Evolutionary conservation across 2,797 vertebrate genomes (phyloP), one percentile per base, ranked within the genome.

Genomic region (Epinephelus awoara): DNA sequence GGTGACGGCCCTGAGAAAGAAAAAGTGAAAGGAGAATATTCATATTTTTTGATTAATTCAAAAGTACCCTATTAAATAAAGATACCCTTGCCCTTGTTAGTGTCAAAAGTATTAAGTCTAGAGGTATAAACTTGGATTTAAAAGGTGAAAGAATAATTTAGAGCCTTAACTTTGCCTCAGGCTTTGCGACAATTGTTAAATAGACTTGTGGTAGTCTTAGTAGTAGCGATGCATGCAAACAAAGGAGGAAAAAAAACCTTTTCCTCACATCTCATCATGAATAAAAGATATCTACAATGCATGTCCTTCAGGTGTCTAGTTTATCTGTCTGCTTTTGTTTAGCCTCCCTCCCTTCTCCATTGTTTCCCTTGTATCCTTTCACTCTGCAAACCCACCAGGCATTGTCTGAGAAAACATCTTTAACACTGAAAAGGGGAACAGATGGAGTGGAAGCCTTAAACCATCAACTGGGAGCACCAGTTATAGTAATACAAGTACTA

Each of bases 391-490:
- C 18, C 58, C 44, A 58, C 10, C 0, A 10, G 42, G 52, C 34
- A 52, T 34, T 42, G 50, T 46, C 51, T 62, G 34, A 46, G 17
- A 38, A 69, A 78, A 56, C 52, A 51, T 40, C 21, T 55, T 49
- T 10, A 67, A 59, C 27, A 18, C 47, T 21, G 38, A 29, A 25
- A 47, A 50, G 34, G 6, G 34, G 49, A 54, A 25, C 63, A 75
- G 71, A 65, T 69, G 67, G 49, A 76, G 29, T 14, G 0, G 44
- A 74, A 54, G n/a, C 19, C 47, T 47, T 34, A 62, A 50, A 61
- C 23, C 62, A 34, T 75, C 68, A 47, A 44, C 46, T 19, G 70
- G 66, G 81, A 76, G 10, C 61, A 27, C 2, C 40, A 38, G 58
- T 54, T 44, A 46, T 42, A 27, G 19, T 7, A 34, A 21, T 17